phyloP scores from a whole-genome alignment of 2,113 vertebrate species.

The Neolamprologus sp. region DNA sequence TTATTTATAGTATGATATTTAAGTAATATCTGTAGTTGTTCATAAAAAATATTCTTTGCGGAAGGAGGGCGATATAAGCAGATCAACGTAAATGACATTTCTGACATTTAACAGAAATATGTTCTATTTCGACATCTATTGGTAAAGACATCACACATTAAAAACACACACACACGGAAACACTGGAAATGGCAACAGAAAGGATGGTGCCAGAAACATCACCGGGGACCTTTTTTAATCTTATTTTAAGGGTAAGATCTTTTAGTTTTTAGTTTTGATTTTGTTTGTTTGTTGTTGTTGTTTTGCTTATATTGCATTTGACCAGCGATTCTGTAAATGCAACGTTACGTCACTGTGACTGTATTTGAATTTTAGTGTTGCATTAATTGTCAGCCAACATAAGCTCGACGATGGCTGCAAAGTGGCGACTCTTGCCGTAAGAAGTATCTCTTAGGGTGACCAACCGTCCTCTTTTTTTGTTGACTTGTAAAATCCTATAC shows the following conservation, averaged over 20 bases:
- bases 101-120: no score
- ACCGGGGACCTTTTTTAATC: neutral
- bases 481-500: fast-evolving
- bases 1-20: no score
- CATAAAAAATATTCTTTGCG: no score
- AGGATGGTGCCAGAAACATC: neutral
- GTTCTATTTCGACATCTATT: no score
- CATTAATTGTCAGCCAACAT: neutral
- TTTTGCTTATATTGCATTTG: neutral
- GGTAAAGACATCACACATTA: neutral
- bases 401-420: neutral
- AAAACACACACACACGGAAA: neutral
- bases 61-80: no score
- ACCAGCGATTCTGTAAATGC: neutral
- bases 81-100: no score
- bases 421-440: neutral
- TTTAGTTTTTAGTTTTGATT: neutral
- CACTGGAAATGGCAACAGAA: neutral
- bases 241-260: neutral
- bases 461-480: neutral
- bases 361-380: neutral
- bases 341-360: neutral
- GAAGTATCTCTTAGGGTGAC: neutral
- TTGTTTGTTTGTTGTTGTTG: neutral
- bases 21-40: no score